Conservation (phyloP, 2,113 vertebrate genomes). For the Vicugna pacos region DNA sequence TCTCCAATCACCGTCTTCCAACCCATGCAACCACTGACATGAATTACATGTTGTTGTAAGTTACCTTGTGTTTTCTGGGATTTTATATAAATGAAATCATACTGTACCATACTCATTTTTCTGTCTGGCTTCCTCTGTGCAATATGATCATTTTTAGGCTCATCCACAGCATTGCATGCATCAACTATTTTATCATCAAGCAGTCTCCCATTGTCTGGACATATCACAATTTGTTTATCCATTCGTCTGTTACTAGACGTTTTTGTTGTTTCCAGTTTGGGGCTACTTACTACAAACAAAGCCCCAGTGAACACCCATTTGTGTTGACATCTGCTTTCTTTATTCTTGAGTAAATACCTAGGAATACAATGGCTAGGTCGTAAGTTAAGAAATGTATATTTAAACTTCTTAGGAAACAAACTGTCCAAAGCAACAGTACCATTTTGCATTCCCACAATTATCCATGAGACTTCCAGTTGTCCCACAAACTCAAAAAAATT, state of each 20-base stretch:
- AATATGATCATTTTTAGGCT: not conserved
- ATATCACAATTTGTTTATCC: not conserved
- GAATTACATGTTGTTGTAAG: not conserved
- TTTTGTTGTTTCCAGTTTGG: not conserved
- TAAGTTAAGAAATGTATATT: not conserved
- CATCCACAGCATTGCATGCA: too few relatives aligned
- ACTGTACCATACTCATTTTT: not conserved
- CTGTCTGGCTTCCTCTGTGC: not conserved
- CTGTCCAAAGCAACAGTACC: not conserved
- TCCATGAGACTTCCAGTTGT: not conserved
- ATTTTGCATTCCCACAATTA: not conserved
- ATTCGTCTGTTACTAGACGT: not conserved
- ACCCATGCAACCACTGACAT: not conserved
- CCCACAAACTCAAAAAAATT: not conserved
- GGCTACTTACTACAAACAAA: not conserved
- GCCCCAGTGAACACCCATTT: not conserved
- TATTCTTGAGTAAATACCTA: constrained; percentile 7
- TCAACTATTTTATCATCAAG: not conserved
- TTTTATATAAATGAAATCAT: not conserved
- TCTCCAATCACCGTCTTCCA: not conserved
- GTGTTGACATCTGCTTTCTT: not conserved
- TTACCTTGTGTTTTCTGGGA: not conserved
- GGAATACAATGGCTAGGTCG: not conserved
- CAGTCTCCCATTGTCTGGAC: not conserved
- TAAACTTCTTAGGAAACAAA: not conserved